Base-by-base conservation (phyloP, 1,140 invertebrate genomes). In the Leucophenga varia region DNA sequence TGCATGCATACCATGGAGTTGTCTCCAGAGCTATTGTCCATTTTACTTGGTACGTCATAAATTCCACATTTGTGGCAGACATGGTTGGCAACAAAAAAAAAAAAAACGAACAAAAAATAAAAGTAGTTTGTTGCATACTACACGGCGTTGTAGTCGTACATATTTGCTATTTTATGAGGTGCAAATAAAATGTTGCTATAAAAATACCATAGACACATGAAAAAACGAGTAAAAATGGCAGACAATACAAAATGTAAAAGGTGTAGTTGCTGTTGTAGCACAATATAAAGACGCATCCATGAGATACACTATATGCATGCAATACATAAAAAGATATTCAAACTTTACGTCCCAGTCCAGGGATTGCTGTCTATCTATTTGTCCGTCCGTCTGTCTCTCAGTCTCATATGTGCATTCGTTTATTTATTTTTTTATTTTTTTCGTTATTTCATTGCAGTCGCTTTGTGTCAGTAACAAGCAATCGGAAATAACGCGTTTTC, bases 11-110 rank as follows among this genome's bases (percentile, higher is more conserved):
- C 30, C 30, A 32, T 43, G 28, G 14, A 12, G 28, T 30, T 7
- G 28, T 7, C 28, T 46, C 42, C 44, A 39, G 53, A 55, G 42
- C 39, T 53, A 54, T 59, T 64, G 61, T 64, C 60, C 58, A 45
- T 43, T 25, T 25, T 25, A 10, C 22, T 25, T 25, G 9, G 8
- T 5, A 42, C 59, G 55, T 67, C 63, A 67, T 67, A 67, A 67
- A 67, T 67, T 59, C 67, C 63, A 67, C 63, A 67, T 67, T 67
- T 67, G 63, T 59, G 63, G 63, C 63, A 67, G 59, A 67, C 61
- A 61, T 10, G n/a, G n/a, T n/a, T n/a, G n/a, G n/a, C n/a, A n/a
- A n/a, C n/a, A n/a, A n/a, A n/a, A n/a, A n/a, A n/a, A n/a, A n/a
- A n/a, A n/a, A n/a, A n/a, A n/a, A n/a, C n/a, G n/a, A n/a, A n/a